A percentile compares a stretch with the other conserved stretches of the same genome.
Evolutionary conservation across 1,140 invertebrate genomes (phyloP).

Genomic region (Heterodera carotae): DNA sequence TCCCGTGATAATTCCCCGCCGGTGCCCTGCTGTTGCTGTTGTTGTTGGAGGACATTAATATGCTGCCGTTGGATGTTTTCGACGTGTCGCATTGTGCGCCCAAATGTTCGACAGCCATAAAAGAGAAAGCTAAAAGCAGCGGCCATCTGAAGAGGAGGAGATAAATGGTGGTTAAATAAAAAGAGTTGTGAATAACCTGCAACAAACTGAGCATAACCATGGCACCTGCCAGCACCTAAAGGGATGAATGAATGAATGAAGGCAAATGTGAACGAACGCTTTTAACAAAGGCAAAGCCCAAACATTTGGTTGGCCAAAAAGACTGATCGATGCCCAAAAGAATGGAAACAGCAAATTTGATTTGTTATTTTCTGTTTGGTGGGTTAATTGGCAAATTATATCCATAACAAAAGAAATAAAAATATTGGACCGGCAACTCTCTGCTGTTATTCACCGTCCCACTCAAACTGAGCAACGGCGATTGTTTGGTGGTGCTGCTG

Average conservation of each 20-base stretch:
- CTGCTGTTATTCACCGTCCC: not conserved
- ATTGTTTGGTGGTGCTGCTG: not conserved
- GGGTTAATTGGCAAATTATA: too few species aligned
- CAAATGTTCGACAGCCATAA: slow-evolving; percentile 34
- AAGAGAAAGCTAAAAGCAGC: slow-evolving; percentile 26
- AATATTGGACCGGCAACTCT: not conserved
- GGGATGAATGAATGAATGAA: too few species aligned
- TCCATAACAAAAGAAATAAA: too few species aligned
- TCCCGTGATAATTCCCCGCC: not conserved
- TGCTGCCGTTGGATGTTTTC: slow-evolving; percentile 8
- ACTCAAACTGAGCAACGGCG: not conserved
- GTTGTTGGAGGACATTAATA: not conserved
- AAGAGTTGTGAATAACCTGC: slow-evolving; percentile 21
- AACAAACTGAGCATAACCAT: slow-evolving; percentile 34
- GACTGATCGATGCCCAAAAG: too few species aligned
- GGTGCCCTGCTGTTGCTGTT: not conserved
- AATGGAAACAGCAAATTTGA: too few species aligned
- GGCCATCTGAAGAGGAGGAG: slow-evolving; percentile 30
- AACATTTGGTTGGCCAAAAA: not conserved
- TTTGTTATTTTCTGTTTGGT: too few species aligned
- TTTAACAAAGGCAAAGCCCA: not conserved
- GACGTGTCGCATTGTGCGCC: slow-evolving; percentile 30
- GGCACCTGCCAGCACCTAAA: slow-evolving; percentile 20
- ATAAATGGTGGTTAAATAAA: slow-evolving; percentile 1
- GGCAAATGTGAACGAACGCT: not conserved